A percentile compares a stretch with the other conserved stretches of the same genome.
These are phyloP conservation scores for Leuciscus waleckii DNA, from an alignment of 2,797 vertebrate species.

Conservation along the genomic window DNA sequence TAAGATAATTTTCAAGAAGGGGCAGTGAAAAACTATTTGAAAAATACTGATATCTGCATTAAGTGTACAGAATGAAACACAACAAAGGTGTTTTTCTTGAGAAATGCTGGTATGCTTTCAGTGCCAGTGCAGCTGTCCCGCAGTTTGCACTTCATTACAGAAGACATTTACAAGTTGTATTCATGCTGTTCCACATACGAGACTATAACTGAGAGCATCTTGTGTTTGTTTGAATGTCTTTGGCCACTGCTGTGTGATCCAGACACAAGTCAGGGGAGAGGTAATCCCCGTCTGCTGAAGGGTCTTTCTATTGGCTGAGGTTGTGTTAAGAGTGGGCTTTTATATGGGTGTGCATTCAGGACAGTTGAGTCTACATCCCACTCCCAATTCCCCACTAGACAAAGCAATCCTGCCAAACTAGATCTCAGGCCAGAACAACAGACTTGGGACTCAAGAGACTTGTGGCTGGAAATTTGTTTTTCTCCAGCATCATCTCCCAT, in stretches of 20 bases:
- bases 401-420: constrained; percentile 18
- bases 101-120: neutral
- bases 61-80: neutral
- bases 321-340: neutral
- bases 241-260: constrained; percentile 40
- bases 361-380: constrained; percentile 7
- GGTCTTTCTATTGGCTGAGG: constrained; percentile 48
- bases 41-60: neutral
- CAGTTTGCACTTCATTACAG: neutral
- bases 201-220: neutral
- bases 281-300: constrained; percentile 58
- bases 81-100: neutral
- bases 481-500: neutral
- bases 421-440: neutral
- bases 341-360: constrained; percentile 18
- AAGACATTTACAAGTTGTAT: neutral
- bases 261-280: constrained; percentile 58
- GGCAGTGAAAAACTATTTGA: neutral
- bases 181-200: neutral
- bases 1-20: neutral
- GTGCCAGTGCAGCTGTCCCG: neutral
- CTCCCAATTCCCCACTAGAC: constrained; percentile 2
- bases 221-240: neutral
- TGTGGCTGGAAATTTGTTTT: neutral
- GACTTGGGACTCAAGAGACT: constrained; percentile 1